Evolutionary conservation across 2,113 vertebrate genomes (phyloP).

Genomic region (Callospermophilus lateralis): DNA sequence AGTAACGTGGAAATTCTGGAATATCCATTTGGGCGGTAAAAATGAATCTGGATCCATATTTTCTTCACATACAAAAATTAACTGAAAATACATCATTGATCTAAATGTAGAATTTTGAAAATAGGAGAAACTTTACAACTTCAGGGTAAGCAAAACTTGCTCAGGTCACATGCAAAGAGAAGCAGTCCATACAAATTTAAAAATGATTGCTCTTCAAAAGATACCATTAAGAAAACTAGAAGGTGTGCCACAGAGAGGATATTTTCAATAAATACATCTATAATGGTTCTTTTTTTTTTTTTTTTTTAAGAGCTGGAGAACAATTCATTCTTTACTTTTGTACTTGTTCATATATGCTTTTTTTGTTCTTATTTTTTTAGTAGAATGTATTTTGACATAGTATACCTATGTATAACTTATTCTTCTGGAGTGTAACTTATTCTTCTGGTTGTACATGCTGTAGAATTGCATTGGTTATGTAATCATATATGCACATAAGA

Average conservation of each 20-base stretch:
- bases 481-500: no score
- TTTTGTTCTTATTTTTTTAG: no score
- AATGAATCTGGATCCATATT: neutral
- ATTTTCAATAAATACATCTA: neutral
- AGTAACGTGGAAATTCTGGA: neutral
- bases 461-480: no score
- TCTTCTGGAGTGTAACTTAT: no score
- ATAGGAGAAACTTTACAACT: neutral
- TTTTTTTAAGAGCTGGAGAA: no score
- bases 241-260: neutral
- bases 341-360: no score
- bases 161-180: conserved; percentile 6
- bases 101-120: conserved; percentile 44
- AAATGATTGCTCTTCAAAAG: conserved; percentile 13
- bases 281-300: no score
- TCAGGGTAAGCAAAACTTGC: neutral
- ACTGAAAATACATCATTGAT: neutral
- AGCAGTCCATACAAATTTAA: conserved; percentile 22
- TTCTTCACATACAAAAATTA: conserved; percentile 10
- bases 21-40: neutral
- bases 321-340: no score
- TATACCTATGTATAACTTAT: no score
- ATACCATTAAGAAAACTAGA: conserved; percentile 29
- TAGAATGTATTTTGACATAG: no score
- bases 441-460: no score